Evolutionary conservation across 1,140 invertebrate genomes (phyloP).

Genomic region (Drosophila pandora): DNA sequence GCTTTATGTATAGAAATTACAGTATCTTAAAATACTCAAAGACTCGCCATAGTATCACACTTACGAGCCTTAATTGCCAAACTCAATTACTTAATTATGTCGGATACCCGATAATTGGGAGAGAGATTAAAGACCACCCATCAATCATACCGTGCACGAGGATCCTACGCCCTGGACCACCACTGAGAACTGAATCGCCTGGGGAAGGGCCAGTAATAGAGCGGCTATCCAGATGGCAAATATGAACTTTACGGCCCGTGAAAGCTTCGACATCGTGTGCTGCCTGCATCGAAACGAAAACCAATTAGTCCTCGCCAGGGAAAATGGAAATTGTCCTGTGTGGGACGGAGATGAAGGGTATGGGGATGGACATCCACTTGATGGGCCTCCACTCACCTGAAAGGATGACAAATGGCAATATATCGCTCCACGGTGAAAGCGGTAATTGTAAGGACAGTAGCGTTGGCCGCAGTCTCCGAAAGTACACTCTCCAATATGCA

Average conservation of each 20-base stretch:
- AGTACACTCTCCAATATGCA: slow-evolving; percentile 90
- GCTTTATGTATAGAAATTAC: background rate
- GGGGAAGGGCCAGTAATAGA: slow-evolving; percentile 90
- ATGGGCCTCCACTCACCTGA: slow-evolving; percentile 84
- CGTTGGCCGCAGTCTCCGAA: slow-evolving; percentile 94
- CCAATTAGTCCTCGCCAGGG: slow-evolving; percentile 38
- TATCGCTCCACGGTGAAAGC: slow-evolving; percentile 94
- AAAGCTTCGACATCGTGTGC: slow-evolving; percentile 93
- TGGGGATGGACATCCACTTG: background rate
- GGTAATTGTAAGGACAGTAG: slow-evolving; percentile 96
- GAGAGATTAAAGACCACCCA: slow-evolving; percentile 11
- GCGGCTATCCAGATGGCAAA: slow-evolving; percentile 90
- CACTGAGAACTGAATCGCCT: slow-evolving; percentile 90
- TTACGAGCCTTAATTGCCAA: background rate
- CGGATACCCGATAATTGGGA: background rate
- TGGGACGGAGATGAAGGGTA: background rate
- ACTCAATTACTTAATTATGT: slow-evolving; percentile 17
- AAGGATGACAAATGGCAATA: slow-evolving; percentile 92
- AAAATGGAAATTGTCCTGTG: background rate
- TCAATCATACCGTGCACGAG: slow-evolving; percentile 84
- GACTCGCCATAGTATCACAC: background rate
- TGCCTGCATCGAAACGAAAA: slow-evolving; percentile 77
- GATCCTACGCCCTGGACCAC: slow-evolving; percentile 82
- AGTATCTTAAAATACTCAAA: background rate
- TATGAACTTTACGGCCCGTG: slow-evolving; percentile 89